Conservation (phyloP, 2,797 vertebrate genomes). For the Natrix natrix region DNA sequence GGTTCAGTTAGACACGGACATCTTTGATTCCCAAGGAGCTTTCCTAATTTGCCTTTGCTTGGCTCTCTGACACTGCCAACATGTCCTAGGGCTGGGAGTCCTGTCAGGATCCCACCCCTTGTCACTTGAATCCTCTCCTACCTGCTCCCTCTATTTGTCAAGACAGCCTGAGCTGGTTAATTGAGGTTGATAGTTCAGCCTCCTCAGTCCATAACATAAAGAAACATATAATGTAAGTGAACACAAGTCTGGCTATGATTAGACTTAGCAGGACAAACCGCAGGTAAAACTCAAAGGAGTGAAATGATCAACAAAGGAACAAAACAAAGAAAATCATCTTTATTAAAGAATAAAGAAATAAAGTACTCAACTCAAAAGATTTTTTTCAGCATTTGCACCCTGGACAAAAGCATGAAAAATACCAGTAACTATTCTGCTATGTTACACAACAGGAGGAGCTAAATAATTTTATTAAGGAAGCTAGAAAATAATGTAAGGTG, state of each 20-base stretch:
- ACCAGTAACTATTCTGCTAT: neutral
- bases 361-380: neutral
- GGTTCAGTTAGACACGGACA: neutral
- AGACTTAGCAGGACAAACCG: neutral
- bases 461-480: neutral
- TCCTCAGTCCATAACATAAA: neutral
- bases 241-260: neutral
- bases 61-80: neutral
- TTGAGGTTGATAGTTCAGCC: neutral
- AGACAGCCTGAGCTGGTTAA: neutral
- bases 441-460: neutral
- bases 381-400: neutral
- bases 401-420: neutral
- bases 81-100: neutral
- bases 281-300: neutral
- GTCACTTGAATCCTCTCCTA: neutral
- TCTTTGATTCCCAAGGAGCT: neutral
- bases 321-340: neutral
- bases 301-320: neutral
- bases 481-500: neutral
- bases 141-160: neutral
- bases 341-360: neutral
- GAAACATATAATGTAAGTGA: neutral
- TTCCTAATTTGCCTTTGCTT: neutral
- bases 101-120: neutral